Evolutionary conservation across 2,888 invertebrate genomes (phyloP), one percentile per base, ranked within the genome.

Genomic region (Ophion obscuratus): DNA sequence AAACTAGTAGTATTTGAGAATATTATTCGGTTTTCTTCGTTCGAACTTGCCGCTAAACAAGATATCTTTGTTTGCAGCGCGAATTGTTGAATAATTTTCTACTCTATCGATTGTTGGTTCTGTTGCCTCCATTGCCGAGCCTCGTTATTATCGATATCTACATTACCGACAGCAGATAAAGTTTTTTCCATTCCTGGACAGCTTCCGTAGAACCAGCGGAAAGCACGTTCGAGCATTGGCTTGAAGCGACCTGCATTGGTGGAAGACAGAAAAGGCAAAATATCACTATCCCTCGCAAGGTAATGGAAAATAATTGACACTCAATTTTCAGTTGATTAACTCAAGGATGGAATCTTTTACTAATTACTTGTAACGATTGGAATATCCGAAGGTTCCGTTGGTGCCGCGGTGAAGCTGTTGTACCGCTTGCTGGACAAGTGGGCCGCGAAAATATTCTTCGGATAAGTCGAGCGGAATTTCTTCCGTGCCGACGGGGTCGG

Each of bases 121-220:
- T 11, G n/a, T 17, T 36, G 40, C 7, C 31, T 57, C 31, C 24
- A 24, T 20, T 2, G 40, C 31, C 24, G 11, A 40, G 44, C 9
- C 57, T 27, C 5, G 40, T 70, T 57, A 14, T 62, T 27, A 14
- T 14, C 59, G 84, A 44, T 88, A 40, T 83, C 92, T 87, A 83
- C 89, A 76, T 89, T 91, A 85, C 87, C 91, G 88, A 90, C 90
- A 11, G 20, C 5, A 6, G 61, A 36, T 27, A 9, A 27, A 24
- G 31, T 74, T 64, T 78, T 36, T 31, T 86, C 27, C 76, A 61
- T 53, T 80, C 87, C 40, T n/a, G 91, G 89, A 31, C 92, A 92
- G 75, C 89, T 89, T n/a, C 91, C 89, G 74, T 90, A 91, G 44
- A 92, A 78, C 92, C 92, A 92, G 70, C 88, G 88, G 67, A 89